Conservation (phyloP, 92 coral and sea anemone genomes). For the Phymanthus crucifer region DNA sequence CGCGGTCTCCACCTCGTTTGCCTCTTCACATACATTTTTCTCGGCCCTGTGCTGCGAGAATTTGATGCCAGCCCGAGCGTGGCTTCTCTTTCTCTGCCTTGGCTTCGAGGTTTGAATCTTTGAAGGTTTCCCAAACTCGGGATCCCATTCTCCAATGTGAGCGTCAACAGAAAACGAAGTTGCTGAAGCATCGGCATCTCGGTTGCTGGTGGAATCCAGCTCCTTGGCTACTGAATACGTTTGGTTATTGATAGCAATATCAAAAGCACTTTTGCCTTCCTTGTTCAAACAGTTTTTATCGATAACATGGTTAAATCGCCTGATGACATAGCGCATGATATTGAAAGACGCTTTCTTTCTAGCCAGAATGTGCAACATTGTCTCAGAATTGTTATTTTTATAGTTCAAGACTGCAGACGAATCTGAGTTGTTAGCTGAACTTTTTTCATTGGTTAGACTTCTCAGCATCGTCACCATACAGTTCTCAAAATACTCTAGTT, state of each 20-base stretch:
- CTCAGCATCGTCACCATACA: conserved; percentile 49
- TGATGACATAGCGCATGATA: conserved; percentile 41
- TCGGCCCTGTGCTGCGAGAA: not conserved
- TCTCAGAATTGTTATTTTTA: conserved; percentile 42
- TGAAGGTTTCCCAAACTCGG: not conserved
- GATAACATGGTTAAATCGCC: conserved; percentile 40
- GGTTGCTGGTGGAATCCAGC: not conserved
- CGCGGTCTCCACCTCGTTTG: not conserved
- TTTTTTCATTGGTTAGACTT: conserved; percentile 31
- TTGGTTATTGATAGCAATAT: conserved; percentile 38
- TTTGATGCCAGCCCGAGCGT: not conserved
- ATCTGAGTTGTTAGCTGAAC: not conserved
- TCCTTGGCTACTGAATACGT: conserved; percentile 40
- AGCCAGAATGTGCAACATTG: conserved; percentile 57
- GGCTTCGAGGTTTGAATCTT: not conserved
- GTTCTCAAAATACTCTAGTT: conserved; percentile 53
- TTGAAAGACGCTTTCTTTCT: conserved; percentile 44
- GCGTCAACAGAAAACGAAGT: not conserved
- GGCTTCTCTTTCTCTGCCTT: not conserved
- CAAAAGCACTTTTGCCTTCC: conserved; percentile 36
- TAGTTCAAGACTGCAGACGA: conserved; percentile 25
- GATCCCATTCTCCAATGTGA: conserved; percentile 2
- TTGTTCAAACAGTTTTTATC: conserved; percentile 17
- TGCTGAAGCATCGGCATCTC: not conserved
- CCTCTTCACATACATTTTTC: not conserved